Evolutionary conservation across 2,113 vertebrate species (phyloP).

Genomic region (Gopherus flavomarginatus): DNA sequence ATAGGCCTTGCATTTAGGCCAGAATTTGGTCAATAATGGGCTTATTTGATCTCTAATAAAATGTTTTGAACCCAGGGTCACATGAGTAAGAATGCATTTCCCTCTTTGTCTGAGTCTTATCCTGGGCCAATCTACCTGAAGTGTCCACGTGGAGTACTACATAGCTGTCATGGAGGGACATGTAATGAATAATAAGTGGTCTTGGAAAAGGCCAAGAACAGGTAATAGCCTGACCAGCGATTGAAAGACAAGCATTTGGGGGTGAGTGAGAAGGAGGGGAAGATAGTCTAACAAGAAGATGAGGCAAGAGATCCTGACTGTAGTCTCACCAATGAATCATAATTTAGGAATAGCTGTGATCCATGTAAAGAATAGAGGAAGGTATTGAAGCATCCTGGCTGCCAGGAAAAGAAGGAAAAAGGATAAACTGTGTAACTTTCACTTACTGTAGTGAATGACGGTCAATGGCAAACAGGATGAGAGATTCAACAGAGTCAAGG

Average conservation of each 20-base stretch:
- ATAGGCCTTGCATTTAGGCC: neutral
- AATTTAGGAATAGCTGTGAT: neutral
- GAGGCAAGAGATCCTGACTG: neutral
- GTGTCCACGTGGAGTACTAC: neutral
- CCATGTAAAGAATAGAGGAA: neutral
- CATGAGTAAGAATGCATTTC: neutral
- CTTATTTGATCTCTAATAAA: neutral
- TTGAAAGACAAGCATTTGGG: neutral
- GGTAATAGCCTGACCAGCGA: neutral
- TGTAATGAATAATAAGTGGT: neutral
- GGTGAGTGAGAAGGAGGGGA: accelerated
- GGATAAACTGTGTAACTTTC: neutral
- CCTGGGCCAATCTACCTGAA: neutral
- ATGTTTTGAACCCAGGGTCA: neutral
- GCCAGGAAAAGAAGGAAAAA: neutral
- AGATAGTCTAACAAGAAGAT: accelerated
- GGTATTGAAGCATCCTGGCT: neutral
- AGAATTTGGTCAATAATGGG: neutral
- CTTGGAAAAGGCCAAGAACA: neutral
- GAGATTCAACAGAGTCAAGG: neutral
- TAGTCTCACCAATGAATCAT: neutral
- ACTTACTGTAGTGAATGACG: neutral
- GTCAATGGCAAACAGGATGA: neutral
- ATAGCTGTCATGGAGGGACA: neutral
- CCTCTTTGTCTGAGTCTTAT: neutral